phyloP scores from a whole-genome alignment of 2,797 vertebrate genomes.

The Scyliorhinus canicula region DNA sequence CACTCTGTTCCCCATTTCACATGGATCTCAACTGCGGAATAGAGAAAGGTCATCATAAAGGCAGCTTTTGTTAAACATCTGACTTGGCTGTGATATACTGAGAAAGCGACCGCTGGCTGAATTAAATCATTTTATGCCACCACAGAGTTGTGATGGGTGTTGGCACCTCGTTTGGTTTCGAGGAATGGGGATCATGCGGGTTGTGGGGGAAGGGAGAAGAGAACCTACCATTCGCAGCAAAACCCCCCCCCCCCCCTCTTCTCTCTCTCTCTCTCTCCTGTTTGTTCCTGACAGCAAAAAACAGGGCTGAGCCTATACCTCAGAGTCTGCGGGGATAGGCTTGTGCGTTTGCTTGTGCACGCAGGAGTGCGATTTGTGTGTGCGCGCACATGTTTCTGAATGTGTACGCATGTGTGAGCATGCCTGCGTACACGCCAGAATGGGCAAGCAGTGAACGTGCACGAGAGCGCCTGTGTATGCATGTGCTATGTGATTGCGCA shows the following conservation, averaged over 20 bases:
- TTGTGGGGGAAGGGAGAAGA: slow-evolving; percentile 56
- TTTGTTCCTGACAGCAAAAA: slow-evolving; percentile 54
- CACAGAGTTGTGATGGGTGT: slow-evolving; percentile 49
- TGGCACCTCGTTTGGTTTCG: slow-evolving; percentile 46
- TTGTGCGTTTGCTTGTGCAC: not conserved
- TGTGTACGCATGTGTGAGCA: not conserved
- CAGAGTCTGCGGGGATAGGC: not conserved
- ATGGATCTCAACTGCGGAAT: slow-evolving; percentile 45
- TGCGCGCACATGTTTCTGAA: not conserved
- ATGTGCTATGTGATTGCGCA: not conserved
- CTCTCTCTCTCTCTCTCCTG: slow-evolving; percentile 46
- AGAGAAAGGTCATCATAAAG: slow-evolving; percentile 52
- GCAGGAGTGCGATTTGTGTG: not conserved
- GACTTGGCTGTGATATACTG: slow-evolving; percentile 55
- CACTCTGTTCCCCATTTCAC: slow-evolving; percentile 48
- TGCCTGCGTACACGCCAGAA: not conserved
- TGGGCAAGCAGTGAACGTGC: not conserved
- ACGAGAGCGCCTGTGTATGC: not conserved
- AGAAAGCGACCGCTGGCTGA: slow-evolving; percentile 55
- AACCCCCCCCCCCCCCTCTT: slow-evolving; percentile 53
- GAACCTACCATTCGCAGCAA: slow-evolving; percentile 59
- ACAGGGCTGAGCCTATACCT: slow-evolving; percentile 46
- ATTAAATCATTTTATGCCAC: slow-evolving; percentile 53
- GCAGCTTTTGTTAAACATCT: slow-evolving; percentile 55
- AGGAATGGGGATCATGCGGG: not conserved